Conservation (phyloP, 2,888 invertebrate species). For the Saturnia japonica region DNA sequence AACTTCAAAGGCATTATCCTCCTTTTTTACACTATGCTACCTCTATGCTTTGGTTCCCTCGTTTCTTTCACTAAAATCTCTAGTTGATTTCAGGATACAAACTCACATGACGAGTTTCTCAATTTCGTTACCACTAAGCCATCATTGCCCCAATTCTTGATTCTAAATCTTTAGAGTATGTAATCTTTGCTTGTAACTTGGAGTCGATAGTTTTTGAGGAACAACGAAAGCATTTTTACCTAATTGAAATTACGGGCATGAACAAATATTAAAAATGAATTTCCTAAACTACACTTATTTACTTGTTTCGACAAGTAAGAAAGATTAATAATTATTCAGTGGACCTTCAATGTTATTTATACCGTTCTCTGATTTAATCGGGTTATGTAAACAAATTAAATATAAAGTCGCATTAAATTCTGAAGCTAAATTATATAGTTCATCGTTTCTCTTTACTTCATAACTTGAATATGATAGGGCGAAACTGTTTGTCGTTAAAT, state of each 20-base stretch:
- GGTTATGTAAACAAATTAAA: background rate
- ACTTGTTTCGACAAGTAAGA: background rate
- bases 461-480: slow-evolving; percentile 9
- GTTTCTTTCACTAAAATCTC: too few species aligned
- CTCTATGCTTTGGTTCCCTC: too few species aligned
- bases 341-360: background rate
- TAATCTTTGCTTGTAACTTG: background rate
- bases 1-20: too few species aligned
- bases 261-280: background rate
- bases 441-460: background rate
- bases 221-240: too few species aligned
- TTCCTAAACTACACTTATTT: background rate
- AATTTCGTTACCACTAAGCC: too few species aligned
- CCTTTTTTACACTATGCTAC: too few species aligned
- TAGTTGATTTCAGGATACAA: too few species aligned
- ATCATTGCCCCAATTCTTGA: background rate
- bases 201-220: too few species aligned
- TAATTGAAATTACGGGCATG: background rate
- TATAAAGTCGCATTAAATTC: background rate
- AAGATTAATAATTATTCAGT: background rate
- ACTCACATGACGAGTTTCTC: too few species aligned
- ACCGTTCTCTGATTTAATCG: background rate
- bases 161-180: background rate
- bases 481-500: slow-evolving; percentile 15
- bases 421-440: background rate